phyloP scores from a whole-genome alignment of 1,140 invertebrate species.

The Zeugodacus cucurbitae region DNA sequence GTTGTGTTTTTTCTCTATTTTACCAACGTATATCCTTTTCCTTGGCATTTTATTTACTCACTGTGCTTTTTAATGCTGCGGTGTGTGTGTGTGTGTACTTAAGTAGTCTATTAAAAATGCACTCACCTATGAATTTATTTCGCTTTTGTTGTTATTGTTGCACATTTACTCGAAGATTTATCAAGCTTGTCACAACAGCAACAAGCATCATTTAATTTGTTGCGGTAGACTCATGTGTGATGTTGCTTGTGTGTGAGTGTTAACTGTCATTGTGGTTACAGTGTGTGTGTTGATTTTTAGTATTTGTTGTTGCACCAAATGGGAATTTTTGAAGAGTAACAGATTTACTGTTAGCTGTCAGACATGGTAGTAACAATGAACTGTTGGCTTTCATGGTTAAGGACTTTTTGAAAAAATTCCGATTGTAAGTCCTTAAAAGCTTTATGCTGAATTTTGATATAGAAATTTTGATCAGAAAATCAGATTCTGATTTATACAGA shows the following conservation, averaged over 20 bases:
- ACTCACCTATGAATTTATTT: neutral
- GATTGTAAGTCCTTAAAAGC: neutral
- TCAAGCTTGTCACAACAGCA: neutral
- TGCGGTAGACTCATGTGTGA: neutral
- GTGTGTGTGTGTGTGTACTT: neutral
- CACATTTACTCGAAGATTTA: constrained; percentile 7
- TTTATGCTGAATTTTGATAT: neutral
- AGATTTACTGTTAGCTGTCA: neutral
- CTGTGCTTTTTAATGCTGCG: neutral
- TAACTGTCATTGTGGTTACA: neutral
- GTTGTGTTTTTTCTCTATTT: neutral
- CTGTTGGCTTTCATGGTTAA: neutral
- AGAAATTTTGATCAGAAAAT: too few species aligned
- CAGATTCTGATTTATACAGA: too few species aligned
- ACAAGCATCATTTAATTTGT: constrained; percentile 8
- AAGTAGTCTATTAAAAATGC: neutral
- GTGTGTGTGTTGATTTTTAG: neutral
- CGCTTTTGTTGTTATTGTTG: neutral
- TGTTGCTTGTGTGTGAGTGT: neutral
- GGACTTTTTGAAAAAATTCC: neutral
- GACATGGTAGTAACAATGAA: neutral
- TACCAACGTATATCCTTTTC: constrained; percentile 11
- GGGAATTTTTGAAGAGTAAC: neutral
- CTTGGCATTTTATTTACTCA: neutral
- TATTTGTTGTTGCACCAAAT: neutral